phyloP scores from a whole-genome alignment of 2,113 vertebrate genomes.

The Chrysemys picta region DNA sequence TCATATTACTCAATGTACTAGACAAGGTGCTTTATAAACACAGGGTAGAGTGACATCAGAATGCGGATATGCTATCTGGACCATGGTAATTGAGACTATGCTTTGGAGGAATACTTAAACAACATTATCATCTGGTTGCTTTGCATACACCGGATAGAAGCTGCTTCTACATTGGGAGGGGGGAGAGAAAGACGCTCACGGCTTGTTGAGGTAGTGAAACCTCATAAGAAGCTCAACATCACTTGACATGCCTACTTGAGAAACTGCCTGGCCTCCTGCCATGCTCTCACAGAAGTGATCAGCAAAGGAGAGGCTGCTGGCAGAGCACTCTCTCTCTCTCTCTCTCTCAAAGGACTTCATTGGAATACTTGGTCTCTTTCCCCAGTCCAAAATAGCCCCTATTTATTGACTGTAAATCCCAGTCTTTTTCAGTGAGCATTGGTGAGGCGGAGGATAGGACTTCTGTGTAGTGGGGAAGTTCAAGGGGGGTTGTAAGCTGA shows the following conservation, averaged over 20 bases:
- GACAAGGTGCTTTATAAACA: neutral
- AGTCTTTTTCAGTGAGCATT: neutral
- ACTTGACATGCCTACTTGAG: neutral
- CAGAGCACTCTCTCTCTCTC: neutral
- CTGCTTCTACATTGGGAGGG: neutral
- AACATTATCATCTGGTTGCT: neutral
- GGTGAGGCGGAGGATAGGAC: neutral
- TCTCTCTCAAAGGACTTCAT: neutral
- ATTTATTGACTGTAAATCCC: neutral
- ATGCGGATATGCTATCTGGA: neutral
- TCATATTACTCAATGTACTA: neutral
- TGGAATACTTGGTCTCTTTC: neutral
- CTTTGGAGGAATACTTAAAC: neutral
- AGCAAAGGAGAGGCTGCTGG: accelerated
- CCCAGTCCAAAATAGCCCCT: neutral
- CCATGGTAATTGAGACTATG: neutral
- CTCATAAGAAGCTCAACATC: neutral
- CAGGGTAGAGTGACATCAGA: neutral
- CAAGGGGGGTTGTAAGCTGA: neutral
- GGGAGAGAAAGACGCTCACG: neutral
- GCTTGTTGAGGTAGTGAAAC: neutral
- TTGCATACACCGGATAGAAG: neutral
- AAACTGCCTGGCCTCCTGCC: neutral
- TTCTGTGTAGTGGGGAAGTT: neutral
- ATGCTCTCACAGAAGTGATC: neutral